These are phyloP conservation scores for Tupaia chinensis DNA, from an alignment of 2,113 vertebrate species.

Conservation along the genomic window DNA sequence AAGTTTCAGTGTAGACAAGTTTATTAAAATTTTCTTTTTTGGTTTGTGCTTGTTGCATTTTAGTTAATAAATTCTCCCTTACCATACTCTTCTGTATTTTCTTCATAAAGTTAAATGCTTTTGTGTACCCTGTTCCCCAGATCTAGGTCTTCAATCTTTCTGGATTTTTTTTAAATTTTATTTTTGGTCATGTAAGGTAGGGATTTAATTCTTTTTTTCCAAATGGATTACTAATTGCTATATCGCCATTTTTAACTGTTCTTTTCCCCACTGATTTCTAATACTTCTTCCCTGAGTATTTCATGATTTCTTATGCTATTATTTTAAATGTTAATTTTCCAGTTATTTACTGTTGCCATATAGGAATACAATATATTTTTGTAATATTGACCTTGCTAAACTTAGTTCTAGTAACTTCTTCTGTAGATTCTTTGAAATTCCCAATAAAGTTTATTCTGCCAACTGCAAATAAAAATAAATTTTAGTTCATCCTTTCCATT, in stretches of 20 bases:
- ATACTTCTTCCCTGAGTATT: neutral
- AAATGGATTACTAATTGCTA: neutral
- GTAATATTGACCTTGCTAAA: no score
- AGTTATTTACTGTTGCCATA: neutral
- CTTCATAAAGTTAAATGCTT: neutral
- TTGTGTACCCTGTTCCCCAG: neutral
- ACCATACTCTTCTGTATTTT: neutral
- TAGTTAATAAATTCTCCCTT: neutral
- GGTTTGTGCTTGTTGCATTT: neutral
- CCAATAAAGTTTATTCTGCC: neutral
- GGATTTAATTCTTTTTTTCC: neutral
- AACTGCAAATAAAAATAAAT: neutral
- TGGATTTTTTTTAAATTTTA: neutral
- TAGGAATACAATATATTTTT: neutral
- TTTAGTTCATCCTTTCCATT: neutral
- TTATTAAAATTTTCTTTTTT: conserved; percentile 8
- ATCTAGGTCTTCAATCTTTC: neutral
- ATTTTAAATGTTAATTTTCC: neutral
- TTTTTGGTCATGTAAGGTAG: neutral
- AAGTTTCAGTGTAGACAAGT: neutral
- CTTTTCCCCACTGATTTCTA: neutral
- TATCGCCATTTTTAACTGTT: neutral
- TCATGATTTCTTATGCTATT: neutral
- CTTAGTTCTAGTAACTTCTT: neutral
- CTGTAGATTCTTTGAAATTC: neutral